phyloP scores from a whole-genome alignment of 2,797 vertebrate genomes.

The Onychomys torridus region DNA sequence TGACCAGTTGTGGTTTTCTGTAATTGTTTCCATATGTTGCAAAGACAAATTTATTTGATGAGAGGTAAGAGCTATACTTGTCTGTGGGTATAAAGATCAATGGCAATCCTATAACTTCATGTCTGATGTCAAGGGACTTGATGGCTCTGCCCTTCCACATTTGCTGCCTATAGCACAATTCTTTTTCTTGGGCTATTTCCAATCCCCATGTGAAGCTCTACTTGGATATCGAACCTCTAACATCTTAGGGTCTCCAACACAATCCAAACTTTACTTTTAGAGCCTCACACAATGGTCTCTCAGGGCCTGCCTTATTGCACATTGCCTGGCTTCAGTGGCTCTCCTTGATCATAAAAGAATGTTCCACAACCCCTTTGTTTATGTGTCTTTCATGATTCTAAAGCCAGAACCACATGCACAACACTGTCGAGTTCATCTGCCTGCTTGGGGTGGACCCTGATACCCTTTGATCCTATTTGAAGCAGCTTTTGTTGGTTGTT shows the following conservation, averaged over 20 bases:
- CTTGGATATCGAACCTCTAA: background rate
- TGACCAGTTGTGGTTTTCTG: background rate
- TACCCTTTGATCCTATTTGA: background rate
- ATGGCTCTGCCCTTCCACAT: background rate
- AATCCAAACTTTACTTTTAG: background rate
- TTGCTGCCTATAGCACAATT: background rate
- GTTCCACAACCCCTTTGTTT: too few species aligned
- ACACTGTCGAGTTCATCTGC: background rate
- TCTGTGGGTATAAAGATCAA: background rate
- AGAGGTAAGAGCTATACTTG: background rate
- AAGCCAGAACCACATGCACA: background rate
- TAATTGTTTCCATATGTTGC: background rate
- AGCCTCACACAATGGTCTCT: background rate
- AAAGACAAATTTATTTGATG: background rate
- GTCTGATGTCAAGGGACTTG: background rate
- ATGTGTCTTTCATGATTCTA: background rate
- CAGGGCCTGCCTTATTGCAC: too few species aligned
- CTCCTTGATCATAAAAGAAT: too few species aligned
- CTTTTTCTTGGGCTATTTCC: background rate
- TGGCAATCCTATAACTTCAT: background rate
- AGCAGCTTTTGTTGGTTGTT: background rate
- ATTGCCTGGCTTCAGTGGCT: too few species aligned
- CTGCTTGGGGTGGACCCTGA: background rate
- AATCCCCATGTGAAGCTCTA: background rate
- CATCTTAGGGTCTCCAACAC: background rate